These are phyloP conservation scores for Tetragnatha versicolor DNA, from an alignment of 1,140 invertebrate species.

Conservation along the genomic window DNA sequence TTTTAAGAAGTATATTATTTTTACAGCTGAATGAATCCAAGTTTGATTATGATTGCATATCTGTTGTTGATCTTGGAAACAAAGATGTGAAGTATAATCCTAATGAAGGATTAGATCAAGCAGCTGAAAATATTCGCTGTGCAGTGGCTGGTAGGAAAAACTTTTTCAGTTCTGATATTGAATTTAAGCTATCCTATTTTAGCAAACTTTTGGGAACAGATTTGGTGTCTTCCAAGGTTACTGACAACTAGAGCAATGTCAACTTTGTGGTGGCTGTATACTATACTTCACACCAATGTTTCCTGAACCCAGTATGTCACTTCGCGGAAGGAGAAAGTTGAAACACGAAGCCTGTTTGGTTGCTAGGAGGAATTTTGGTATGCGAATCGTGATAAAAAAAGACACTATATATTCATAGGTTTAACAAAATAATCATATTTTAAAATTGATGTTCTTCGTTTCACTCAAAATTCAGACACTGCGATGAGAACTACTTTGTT, in stretches of 20 bases:
- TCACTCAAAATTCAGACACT: too few relatives aligned
- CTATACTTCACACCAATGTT: too few relatives aligned
- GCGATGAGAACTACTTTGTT: too few relatives aligned
- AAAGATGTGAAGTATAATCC: conserved; percentile 12
- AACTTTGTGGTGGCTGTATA: too few relatives aligned
- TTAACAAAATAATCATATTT: too few relatives aligned
- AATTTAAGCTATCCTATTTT: not conserved
- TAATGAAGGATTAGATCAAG: conserved; percentile 17
- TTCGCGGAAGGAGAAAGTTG: too few relatives aligned
- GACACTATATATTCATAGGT: too few relatives aligned
- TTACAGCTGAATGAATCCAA: conserved; percentile 15
- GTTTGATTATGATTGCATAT: conserved; percentile 34
- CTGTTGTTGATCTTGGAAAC: conserved; percentile 45
- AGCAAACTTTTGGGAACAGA: not conserved
- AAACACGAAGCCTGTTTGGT: too few relatives aligned
- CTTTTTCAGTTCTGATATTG: not conserved
- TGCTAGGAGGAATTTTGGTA: too few relatives aligned
- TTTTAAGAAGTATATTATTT: not conserved
- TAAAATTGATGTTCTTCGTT: too few relatives aligned
- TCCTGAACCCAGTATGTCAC: too few relatives aligned
- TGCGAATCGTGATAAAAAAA: too few relatives aligned
- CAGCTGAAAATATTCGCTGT: conserved; percentile 28
- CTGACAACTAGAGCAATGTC: not conserved
- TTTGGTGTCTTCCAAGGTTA: not conserved
- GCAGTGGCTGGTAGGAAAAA: conserved; percentile 66